Evolutionary conservation across 2,797 vertebrate species (phyloP), one percentile per base, ranked within the genome.

Genomic region (Parauchenoglanis ngamensis): DNA sequence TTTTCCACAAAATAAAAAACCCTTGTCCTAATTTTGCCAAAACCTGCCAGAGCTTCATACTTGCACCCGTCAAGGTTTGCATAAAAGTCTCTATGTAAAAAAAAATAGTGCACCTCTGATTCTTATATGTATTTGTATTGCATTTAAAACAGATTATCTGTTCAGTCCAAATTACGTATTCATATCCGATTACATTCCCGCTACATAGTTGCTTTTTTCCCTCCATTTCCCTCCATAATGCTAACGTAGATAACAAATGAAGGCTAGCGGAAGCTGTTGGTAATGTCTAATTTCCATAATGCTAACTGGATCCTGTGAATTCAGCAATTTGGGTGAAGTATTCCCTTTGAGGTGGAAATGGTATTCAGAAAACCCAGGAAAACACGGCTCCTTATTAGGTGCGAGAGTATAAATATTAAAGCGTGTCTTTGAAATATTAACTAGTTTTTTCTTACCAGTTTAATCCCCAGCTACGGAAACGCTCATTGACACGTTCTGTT

Each of bases 361-460:
- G 4, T 65, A 65, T 67, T 65, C 8, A 3, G 3, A 78, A 57
- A 7, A 15, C 61, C 56, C 21, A 80, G 54, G 19, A 78, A 59
- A 59, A 79, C 54, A 59, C 10, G 21, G 28, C 28, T 79, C 23
- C 21, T 79, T 57, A 59, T 35, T 57, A 57, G n/a, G 10, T 40
- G n/a, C 49, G 28, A 54, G 25, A 56, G n/a, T 56, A 78, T 78
- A 56, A 78, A 78, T 54, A 56, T 78, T 31, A 78, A 78, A 35
- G n/a, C 0, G 21, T 19, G n/a, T 31, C 52, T 52, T 76, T 78
- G 28, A 78, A 78, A 78, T 78, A 78, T 78, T 78, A 13, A 79
- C 19, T 23, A 44, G 10, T 80, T 80, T 31, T 6, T 44, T 25
- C 56, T 23, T 61, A 80, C 2, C 77, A 44, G 6, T 61, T 80